Conservation (phyloP, 2,797 vertebrate genomes). For the Melopsittacus undulatus region DNA sequence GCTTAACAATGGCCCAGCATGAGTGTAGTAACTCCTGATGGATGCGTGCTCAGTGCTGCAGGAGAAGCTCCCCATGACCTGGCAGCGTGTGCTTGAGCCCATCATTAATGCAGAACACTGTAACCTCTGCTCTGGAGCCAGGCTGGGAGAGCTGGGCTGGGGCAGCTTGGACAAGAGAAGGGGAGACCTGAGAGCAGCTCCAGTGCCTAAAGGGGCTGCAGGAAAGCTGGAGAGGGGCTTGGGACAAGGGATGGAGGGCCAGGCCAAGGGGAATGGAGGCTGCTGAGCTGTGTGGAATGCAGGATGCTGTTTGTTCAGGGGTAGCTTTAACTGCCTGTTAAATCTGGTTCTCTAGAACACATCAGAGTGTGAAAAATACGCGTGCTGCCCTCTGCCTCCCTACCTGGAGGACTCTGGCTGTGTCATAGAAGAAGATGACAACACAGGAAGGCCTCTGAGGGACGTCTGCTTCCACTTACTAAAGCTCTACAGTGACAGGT, state of each 20-base stretch:
- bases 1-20: background rate
- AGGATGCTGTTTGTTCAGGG: background rate
- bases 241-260: too few species aligned
- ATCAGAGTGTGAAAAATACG: constrained; percentile 81
- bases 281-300: background rate
- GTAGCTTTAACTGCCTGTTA: background rate
- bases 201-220: background rate
- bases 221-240: fast-evolving
- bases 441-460: constrained; percentile 74
- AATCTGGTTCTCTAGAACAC: constrained; percentile 76
- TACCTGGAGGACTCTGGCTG: constrained; percentile 82
- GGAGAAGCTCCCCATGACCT: background rate
- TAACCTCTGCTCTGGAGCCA: background rate
- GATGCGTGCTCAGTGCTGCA: background rate
- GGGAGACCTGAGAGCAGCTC: background rate
- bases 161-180: background rate
- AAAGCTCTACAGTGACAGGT: constrained; percentile 96
- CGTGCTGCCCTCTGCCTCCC: constrained; percentile 87
- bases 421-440: constrained; percentile 66
- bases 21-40: background rate
- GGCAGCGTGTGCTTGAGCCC: background rate
- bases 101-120: background rate
- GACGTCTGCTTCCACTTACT: constrained; percentile 94
- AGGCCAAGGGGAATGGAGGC: background rate
- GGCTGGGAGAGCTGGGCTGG: too few species aligned